Evolutionary conservation across 2,888 invertebrate species (phyloP).

Genomic region (Melolontha melolontha): DNA sequence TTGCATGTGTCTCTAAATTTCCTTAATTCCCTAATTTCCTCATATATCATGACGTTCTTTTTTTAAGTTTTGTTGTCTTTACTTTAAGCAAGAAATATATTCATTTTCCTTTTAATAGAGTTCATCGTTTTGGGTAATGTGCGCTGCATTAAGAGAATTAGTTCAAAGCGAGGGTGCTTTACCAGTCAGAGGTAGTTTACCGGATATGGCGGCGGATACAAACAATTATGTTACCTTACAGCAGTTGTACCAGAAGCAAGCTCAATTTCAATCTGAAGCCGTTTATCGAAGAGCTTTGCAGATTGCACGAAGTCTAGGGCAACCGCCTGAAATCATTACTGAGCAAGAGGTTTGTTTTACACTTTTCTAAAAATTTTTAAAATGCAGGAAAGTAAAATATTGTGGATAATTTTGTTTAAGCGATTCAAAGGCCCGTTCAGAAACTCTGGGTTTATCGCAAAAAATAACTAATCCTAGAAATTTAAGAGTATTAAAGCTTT

Average conservation of each 20-base stretch:
- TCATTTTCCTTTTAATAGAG: slow-evolving; percentile 69
- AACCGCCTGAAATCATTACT: slow-evolving; percentile 78
- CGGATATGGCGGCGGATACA: slow-evolving; percentile 97
- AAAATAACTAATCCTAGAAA: too few species aligned
- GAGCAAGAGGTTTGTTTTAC: slow-evolving; percentile 72
- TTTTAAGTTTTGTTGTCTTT: too few species aligned
- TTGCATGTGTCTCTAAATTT: too few species aligned
- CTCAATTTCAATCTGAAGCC: slow-evolving; percentile 82
- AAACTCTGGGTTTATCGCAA: too few species aligned
- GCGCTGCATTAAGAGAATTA: slow-evolving; percentile 88
- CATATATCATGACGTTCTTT: too few species aligned
- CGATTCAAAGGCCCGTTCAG: too few species aligned
- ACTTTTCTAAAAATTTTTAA: neutral
- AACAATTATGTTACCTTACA: slow-evolving; percentile 90
- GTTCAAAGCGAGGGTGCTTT: slow-evolving; percentile 86
- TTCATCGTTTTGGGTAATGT: slow-evolving; percentile 92
- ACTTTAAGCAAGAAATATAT: neutral
- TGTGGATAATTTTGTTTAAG: too few species aligned
- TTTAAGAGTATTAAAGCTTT: too few species aligned
- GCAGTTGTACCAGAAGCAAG: slow-evolving; percentile 87
- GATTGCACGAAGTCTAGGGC: slow-evolving; percentile 82
- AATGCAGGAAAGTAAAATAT: slow-evolving; percentile 3
- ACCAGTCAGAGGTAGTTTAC: slow-evolving; percentile 88
- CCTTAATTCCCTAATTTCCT: too few species aligned
- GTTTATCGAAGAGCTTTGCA: slow-evolving; percentile 86